Evolutionary conservation across 2,797 vertebrate genomes (phyloP).

Genomic region (Telmatherina bonti): DNA sequence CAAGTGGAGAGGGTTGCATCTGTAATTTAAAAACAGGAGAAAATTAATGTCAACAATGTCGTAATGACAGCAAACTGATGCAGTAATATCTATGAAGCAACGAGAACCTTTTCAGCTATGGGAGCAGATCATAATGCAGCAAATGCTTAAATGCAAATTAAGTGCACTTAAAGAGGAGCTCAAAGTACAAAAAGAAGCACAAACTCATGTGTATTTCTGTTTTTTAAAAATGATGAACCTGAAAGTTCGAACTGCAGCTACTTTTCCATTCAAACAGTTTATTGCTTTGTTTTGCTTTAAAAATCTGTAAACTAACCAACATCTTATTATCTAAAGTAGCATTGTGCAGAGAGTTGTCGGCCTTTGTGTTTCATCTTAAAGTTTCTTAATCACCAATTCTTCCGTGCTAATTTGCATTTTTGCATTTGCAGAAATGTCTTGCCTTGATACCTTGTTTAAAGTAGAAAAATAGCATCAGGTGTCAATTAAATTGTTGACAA

Average conservation of each 20-base stretch:
- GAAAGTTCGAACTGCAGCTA: neutral
- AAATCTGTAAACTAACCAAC: neutral
- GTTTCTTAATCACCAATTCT: neutral
- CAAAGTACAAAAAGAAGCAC: neutral
- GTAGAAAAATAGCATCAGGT: neutral
- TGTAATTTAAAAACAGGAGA: constrained; percentile 12
- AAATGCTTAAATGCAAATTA: constrained; percentile 38
- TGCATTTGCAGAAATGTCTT: neutral
- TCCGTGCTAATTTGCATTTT: constrained; percentile 3
- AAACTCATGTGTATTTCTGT: neutral
- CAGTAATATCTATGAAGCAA: constrained; percentile 10
- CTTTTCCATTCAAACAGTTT: neutral
- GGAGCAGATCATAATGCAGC: constrained; percentile 11
- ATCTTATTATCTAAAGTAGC: neutral
- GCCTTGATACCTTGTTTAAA: neutral
- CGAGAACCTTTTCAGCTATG: constrained; percentile 13
- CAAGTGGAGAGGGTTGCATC: neutral
- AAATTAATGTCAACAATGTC: constrained; percentile 8
- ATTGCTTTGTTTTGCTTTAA: neutral
- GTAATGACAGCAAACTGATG: constrained; percentile 8
- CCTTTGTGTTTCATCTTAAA: neutral
- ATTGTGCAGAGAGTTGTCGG: neutral
- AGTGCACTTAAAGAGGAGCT: constrained; percentile 21
- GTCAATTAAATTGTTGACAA: neutral
- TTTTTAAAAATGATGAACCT: neutral